Evolutionary conservation across 2,113 vertebrate species (phyloP).

Genomic region (Terrapene triunguis): DNA sequence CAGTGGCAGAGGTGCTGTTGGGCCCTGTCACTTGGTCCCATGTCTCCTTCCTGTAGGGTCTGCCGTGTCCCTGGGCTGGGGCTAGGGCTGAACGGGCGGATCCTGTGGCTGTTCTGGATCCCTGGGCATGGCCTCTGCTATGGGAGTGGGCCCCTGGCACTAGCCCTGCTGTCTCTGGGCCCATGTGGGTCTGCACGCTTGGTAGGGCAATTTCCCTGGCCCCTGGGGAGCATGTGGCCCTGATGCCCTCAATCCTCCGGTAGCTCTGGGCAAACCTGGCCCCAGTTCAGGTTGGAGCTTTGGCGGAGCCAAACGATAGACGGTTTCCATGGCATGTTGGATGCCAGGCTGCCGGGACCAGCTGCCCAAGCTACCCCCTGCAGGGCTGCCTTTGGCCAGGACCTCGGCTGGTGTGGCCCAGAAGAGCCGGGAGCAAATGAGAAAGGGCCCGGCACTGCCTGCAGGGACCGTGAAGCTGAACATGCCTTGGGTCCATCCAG

Average conservation of each 20-base stretch:
- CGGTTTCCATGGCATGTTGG: background rate
- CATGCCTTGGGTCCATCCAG: background rate
- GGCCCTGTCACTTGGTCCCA: too few species aligned
- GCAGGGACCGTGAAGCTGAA: background rate
- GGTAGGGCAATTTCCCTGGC: background rate
- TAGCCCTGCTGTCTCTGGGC: background rate
- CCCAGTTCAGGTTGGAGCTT: background rate
- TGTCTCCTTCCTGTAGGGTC: background rate
- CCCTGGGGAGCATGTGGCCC: too few species aligned
- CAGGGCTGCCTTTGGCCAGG: too few species aligned
- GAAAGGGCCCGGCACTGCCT: background rate
- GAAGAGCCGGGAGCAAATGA: background rate
- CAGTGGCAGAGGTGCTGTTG: background rate
- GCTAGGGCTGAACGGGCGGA: too few species aligned
- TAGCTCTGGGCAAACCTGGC: background rate
- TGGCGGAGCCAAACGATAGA: background rate
- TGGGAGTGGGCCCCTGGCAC: background rate
- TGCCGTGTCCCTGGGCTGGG: background rate
- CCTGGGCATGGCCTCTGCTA: background rate
- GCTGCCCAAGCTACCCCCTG: background rate
- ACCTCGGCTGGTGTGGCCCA: background rate
- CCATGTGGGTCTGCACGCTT: background rate
- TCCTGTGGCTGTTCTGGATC: background rate
- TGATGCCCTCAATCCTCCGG: background rate
- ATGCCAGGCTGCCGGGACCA: background rate